Evolutionary conservation across 2,888 invertebrate genomes (phyloP), one percentile per base, ranked within the genome.

Genomic region (Apotomis capreana): DNA sequence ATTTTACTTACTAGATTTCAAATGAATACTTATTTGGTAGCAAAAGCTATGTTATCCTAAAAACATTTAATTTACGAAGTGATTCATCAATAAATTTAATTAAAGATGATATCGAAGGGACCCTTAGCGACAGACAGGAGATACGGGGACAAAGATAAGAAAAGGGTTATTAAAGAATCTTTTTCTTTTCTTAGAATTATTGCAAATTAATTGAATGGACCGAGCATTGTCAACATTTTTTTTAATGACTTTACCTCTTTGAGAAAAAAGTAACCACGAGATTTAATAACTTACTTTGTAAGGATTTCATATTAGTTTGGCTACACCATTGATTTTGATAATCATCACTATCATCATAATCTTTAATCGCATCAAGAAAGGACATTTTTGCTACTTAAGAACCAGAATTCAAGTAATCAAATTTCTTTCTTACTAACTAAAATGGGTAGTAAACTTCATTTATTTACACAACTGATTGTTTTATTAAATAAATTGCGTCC

Each of bases 71-170:
- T 60, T 70, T 55, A 36, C 13, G 26, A 49, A 15, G 58, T 44
- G 62, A 62, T 72, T 58, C 54, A 59, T 72, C 46, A 63, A 63
- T 72, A 52, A 59, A 72, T 68, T 62, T 72, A 72, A 72, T 72
- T 68, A 72, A 52, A 68, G 58, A 63, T 72, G 63, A 59, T 72
- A 68, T 72, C 68, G 52, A 68, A 63, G 52, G 54, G 72, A 63
- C 68, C 68, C 58, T 58, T 37, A 37, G 52, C 36, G 40, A 51
- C 61, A 52, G 46, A 10, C 58, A 61, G 60, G 44, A 40, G 54
- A 59, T 46, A 54, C 58, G 40, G 15, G 13, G 54, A 68, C 58
- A 54, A 59, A 44, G 68, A 68, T 63, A 63, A 68, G 63, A 15
- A 40, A 57, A 63, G 72, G 52, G 72, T 68, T 72, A 54, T 71